These are phyloP conservation scores for Catharus fuscescens DNA, from an alignment of 2,113 vertebrate species.

Conservation along the genomic window DNA sequence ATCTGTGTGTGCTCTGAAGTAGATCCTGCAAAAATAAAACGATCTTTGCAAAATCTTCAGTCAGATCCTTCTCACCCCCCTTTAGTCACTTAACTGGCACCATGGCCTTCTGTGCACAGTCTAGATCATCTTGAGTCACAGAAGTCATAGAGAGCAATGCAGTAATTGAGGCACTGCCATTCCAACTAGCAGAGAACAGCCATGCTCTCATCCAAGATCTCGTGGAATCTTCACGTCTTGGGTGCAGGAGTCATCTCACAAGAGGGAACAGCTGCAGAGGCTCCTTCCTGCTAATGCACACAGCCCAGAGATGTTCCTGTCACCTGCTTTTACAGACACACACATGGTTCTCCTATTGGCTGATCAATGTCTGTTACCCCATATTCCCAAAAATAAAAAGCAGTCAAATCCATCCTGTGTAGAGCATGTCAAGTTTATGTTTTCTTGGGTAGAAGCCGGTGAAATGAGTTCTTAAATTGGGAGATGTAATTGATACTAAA, in stretches of 20 bases:
- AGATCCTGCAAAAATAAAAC: slow-evolving; percentile 1
- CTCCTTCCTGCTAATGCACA: background rate
- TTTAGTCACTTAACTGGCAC: background rate
- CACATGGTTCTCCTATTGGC: background rate
- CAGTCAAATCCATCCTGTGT: background rate
- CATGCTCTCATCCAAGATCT: background rate
- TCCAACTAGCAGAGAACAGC: background rate
- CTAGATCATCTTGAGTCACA: background rate
- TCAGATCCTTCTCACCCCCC: background rate
- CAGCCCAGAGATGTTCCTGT: background rate
- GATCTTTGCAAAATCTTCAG: background rate
- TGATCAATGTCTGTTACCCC: background rate
- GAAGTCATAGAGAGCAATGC: background rate
- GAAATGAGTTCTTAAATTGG: background rate
- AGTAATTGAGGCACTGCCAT: background rate
- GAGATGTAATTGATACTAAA: background rate
- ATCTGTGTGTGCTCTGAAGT: rapidly evolving
- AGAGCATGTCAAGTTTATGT: background rate
- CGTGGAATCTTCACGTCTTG: background rate
- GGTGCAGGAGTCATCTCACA: background rate
- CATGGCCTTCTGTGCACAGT: background rate
- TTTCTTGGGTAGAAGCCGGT: background rate
- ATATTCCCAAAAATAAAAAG: background rate
- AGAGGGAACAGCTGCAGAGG: background rate
- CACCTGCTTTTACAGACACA: background rate